These are phyloP conservation scores for Psittacula cyanocephala DNA, from an alignment of 2,113 vertebrate genomes.

Conservation along the genomic window DNA sequence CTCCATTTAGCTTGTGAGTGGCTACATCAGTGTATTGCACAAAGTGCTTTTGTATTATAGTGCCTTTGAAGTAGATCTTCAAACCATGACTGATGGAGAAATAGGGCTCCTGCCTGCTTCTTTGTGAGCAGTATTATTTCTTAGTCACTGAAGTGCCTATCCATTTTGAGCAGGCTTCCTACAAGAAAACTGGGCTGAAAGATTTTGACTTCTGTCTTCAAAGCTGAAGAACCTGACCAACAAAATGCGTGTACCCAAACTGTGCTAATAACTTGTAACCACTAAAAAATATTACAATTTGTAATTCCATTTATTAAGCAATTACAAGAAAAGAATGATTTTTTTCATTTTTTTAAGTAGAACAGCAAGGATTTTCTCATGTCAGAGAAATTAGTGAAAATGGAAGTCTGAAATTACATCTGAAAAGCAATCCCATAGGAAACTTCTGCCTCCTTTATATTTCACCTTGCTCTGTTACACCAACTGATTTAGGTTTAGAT, in stretches of 20 bases:
- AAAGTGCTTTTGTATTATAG: background rate
- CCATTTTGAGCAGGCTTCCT: background rate
- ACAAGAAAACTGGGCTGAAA: background rate
- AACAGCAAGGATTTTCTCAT: background rate
- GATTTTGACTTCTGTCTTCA: background rate
- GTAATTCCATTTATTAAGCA: fast-evolving
- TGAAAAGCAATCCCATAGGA: background rate
- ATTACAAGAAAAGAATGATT: background rate
- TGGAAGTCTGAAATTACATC: background rate
- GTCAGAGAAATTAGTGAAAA: background rate
- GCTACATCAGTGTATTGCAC: background rate
- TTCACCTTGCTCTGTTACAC: background rate
- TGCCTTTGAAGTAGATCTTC: background rate
- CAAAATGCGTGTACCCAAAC: background rate
- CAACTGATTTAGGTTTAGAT: background rate
- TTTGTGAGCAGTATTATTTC: background rate
- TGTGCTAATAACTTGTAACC: background rate
- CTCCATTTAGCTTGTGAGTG: background rate
- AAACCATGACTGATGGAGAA: background rate
- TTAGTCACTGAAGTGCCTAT: background rate
- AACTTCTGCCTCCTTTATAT: background rate
- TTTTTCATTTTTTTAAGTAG: background rate
- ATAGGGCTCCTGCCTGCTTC: background rate
- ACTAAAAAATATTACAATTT: background rate
- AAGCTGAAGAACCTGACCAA: background rate